Base-by-base conservation (phyloP, 2,797 vertebrate genomes). In the Euthynnus affinis region DNA sequence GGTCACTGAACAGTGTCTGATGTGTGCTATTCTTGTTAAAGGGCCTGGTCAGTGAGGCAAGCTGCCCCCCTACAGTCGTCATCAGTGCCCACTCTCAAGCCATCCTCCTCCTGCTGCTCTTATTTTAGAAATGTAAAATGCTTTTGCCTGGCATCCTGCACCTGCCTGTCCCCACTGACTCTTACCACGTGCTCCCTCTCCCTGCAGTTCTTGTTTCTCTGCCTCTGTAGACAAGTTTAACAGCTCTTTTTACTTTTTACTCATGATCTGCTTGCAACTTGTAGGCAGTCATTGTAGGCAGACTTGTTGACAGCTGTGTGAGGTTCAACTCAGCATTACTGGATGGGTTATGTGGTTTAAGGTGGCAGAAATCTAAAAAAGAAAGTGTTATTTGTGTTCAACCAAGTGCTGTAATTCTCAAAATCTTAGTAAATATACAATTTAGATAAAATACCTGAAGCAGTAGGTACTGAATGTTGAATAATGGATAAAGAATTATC, bases 1-100 rank as follows among this genome's bases (percentile, higher is more conserved):
- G 32, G 10, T 61, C 1, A 42, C 56, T 70, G 15, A 74, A 27
- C 10, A 53, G n/a, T 18, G 9, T 74, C 53, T 80, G 84, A 56
- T 71, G 34, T 52, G 69, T 87, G 46, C 84, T 86, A 8, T 91
- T 65, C 55, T 79, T 86, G 34, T 82, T 58, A n/a, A 95, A 76
- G 23, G 79, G 76, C 65, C 27, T 71, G 20, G 71, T 42, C 78
- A 93, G 82, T 66, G 86, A 55, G 40, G 34, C 59, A 58, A 86
- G 78, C 23, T 93, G 81, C 42, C 64, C 81, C 71, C 40, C 42
- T 63, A 78, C 71, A 37, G 42, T 51, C 13, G 76, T 87, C 62
- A 91, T 85, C 74, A 86, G 72, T 48, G 82, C 78, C 32, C 82
- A 76, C 10, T 92, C 83, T 32, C n/a, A 12, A 9, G 53, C 6